A percentile compares a stretch with the other conserved stretches of the same genome.
phyloP scores from a whole-genome alignment of 2,888 invertebrate genomes.

The Bombylius discolor region DNA sequence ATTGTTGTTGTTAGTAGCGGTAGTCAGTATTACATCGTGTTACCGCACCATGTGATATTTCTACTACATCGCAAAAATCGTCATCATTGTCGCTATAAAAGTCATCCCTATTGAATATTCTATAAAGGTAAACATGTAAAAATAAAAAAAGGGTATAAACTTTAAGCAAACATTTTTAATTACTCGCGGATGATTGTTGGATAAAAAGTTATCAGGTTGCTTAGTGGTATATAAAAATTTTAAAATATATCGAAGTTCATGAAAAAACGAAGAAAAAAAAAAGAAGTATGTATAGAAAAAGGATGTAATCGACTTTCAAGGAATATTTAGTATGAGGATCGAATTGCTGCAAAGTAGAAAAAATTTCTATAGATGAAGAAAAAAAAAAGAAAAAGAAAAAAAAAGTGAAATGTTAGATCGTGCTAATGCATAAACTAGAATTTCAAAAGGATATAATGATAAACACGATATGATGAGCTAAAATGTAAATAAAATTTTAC shows the following conservation, averaged over 20 bases:
- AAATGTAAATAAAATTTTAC: too few relatives aligned
- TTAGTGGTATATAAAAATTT: too few relatives aligned
- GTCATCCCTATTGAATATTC: conserved; percentile 11
- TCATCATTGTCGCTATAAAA: conserved; percentile 6
- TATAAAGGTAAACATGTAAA: conserved; percentile 1
- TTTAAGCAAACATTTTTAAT: conserved; percentile 21
- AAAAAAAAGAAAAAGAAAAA: conserved; percentile 1
- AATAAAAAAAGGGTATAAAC: conserved; percentile 12
- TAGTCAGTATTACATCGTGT: background rate
- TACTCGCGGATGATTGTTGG: conserved; percentile 14
- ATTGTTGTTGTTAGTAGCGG: too few relatives aligned
- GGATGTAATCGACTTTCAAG: background rate
- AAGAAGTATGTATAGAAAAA: background rate
- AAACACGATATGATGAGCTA: background rate
- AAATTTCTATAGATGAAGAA: background rate
- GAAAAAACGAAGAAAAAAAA: background rate
- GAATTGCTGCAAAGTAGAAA: conserved; percentile 1
- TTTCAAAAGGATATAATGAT: background rate
- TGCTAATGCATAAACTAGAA: conserved; percentile 14
- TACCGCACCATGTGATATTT: conserved; percentile 3
- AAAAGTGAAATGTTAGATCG: conserved; percentile 11
- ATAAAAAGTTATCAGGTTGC: conserved; percentile 5
- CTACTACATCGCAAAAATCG: background rate
- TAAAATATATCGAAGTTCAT: background rate
- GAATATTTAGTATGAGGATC: background rate